phyloP scores from a whole-genome alignment of 1,140 invertebrate genomes.

The Scaptomyza hsui region DNA sequence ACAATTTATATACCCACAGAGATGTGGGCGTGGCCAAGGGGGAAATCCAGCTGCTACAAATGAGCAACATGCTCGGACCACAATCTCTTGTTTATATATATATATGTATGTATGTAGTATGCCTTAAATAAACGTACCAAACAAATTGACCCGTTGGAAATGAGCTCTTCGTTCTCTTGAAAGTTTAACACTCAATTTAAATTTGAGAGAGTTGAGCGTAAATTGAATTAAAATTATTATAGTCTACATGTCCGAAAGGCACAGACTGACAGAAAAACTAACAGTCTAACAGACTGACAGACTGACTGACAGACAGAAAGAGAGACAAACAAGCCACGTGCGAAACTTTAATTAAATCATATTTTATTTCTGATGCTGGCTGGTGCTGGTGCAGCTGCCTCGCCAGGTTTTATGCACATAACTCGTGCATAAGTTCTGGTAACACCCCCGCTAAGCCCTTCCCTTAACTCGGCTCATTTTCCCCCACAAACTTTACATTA shows the following conservation, averaged over 20 bases:
- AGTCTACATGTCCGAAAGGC: conserved; percentile 49
- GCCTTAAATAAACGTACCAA: conserved; percentile 56
- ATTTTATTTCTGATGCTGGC: conserved; percentile 61
- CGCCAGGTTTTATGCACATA: conserved; percentile 61
- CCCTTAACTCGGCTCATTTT: conserved; percentile 53
- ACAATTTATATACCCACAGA: conserved; percentile 49
- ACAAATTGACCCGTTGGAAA: conserved; percentile 17
- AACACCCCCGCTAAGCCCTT: conserved; percentile 3
- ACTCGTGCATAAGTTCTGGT: conserved; percentile 70
- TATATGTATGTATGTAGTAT: too few relatives aligned
- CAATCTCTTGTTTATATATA: conserved; percentile 70
- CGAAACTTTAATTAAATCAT: conserved; percentile 79
- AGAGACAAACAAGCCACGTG: conserved; percentile 55
- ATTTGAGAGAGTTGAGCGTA: conserved; percentile 37
- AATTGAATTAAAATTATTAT: conserved; percentile 79
- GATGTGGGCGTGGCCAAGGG: conserved; percentile 26
- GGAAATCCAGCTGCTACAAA: conserved; percentile 40
- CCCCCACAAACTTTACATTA: conserved; percentile 34
- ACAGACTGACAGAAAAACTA: conserved; percentile 25
- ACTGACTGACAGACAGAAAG: conserved; percentile 16
- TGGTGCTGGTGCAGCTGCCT: conserved; percentile 22
- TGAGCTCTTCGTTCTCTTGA: conserved; percentile 5
- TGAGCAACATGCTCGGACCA: conserved; percentile 66
- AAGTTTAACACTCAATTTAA: conserved; percentile 37
- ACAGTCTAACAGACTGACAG: neutral